Conservation (phyloP, 2,797 vertebrate genomes). For the Neosalanx taihuensis region DNA sequence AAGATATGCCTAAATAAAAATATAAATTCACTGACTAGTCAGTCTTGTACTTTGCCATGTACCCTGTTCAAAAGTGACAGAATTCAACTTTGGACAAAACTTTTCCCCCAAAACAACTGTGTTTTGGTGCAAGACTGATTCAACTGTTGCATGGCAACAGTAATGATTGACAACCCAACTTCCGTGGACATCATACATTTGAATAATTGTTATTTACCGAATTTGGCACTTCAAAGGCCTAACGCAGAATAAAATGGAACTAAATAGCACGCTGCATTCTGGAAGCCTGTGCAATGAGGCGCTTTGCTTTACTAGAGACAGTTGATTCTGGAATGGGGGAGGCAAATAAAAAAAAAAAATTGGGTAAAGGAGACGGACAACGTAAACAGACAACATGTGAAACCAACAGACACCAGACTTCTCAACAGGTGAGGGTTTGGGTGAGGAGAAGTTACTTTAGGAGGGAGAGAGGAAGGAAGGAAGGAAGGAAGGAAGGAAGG, state of each 20-base stretch:
- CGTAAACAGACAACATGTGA: slow-evolving; percentile 49
- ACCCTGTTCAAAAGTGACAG: too few species aligned
- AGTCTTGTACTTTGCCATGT: too few species aligned
- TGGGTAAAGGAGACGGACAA: slow-evolving; percentile 47
- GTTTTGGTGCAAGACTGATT: neutral
- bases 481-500: neutral
- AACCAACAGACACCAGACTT: slow-evolving; percentile 61
- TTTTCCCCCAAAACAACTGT: neutral
- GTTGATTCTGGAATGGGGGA: too few species aligned
- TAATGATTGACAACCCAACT: slow-evolving; percentile 7
- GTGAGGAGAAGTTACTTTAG: too few species aligned
- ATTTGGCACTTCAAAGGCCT: neutral
- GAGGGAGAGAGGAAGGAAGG: slow-evolving; percentile 2
- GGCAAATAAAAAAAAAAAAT: slow-evolving; percentile 24
- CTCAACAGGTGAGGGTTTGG: slow-evolving; percentile 40
- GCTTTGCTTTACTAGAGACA: neutral
- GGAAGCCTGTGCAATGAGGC: slow-evolving; percentile 24
- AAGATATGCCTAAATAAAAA: slow-evolving; percentile 3
- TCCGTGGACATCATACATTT: neutral
- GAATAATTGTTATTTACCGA: neutral
- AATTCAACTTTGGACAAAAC: neutral
- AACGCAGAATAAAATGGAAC: slow-evolving; percentile 1
- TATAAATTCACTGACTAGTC: slow-evolving; percentile 3
- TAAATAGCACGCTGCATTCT: slow-evolving; percentile 29
- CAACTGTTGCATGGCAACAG: slow-evolving; percentile 13